These are phyloP conservation scores for Megaustenia siamemsis DNA, from an alignment of 2,888 invertebrate species.

Conservation along the genomic window DNA sequence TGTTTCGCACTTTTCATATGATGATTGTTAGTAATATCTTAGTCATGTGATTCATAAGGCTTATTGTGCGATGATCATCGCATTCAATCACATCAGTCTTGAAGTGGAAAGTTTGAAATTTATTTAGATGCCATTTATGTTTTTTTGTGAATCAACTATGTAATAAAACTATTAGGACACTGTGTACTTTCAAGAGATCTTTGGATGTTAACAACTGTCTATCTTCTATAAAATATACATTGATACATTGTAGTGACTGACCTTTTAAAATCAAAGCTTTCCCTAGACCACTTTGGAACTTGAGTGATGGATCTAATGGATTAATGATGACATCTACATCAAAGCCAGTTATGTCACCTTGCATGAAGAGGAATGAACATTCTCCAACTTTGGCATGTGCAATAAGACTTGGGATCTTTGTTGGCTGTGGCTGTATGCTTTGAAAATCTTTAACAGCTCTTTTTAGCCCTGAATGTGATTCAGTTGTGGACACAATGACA, in stretches of 20 bases:
- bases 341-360: constrained; percentile 36
- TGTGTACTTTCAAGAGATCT: too few species aligned
- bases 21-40: too few species aligned
- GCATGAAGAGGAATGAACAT: constrained; percentile 3
- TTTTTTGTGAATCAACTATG: too few species aligned
- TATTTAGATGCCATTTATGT: too few species aligned
- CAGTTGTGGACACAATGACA: background rate
- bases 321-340: constrained; percentile 40
- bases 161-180: too few species aligned
- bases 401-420: constrained; percentile 17
- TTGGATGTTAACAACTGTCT: background rate
- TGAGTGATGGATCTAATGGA: constrained; percentile 35
- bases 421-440: background rate
- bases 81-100: too few species aligned
- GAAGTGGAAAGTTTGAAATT: too few species aligned
- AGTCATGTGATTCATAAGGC: too few species aligned
- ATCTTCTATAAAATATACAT: background rate
- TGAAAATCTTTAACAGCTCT: background rate
- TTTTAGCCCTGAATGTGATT: background rate
- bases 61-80: too few species aligned
- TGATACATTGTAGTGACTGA: background rate
- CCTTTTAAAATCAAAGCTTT: constrained; percentile 22
- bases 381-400: background rate
- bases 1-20: too few species aligned
- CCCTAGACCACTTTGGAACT: constrained; percentile 17